These are phyloP conservation scores for Glandiceps talaboti DNA, from an alignment of 53 echinoderm and acorn worm species.

Conservation along the genomic window DNA sequence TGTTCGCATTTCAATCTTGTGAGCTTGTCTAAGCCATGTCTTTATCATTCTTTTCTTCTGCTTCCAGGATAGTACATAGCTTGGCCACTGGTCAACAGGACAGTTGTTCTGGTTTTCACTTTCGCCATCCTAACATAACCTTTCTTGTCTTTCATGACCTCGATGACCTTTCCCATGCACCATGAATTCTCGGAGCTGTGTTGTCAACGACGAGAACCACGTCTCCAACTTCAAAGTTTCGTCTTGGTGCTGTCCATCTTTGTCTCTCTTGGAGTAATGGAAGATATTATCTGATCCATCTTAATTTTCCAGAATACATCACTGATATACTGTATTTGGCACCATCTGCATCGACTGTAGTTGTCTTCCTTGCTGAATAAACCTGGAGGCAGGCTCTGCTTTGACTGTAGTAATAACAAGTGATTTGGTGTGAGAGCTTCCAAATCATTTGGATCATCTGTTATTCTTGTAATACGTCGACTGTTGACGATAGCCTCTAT, in stretches of 20 bases:
- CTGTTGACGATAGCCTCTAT: conserved; percentile 39
- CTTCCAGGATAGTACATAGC: conserved; percentile 8
- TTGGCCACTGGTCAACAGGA: conserved; percentile 6
- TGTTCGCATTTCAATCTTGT: no score
- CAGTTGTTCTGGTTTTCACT: conserved; percentile 8
- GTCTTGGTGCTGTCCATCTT: conserved; percentile 9
- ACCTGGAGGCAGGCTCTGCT: conserved; percentile 5
- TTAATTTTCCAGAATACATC: conserved; percentile 19
- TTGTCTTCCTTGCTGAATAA: conserved; percentile 7
- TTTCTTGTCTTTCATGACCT: conserved; percentile 8
- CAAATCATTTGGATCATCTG: conserved; percentile 18
- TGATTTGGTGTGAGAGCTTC: conserved; percentile 14
- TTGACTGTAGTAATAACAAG: conserved; percentile 7
- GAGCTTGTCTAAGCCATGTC: no score
- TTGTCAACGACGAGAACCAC: conserved; percentile 9
- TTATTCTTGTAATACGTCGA: conserved; percentile 25
- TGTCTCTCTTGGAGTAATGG: conserved; percentile 10
- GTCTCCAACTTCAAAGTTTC: conserved; percentile 12
- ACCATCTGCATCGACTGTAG: conserved; percentile 14
- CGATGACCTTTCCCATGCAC: conserved; percentile 5
- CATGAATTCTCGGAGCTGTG: conserved; percentile 12
- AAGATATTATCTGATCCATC: conserved; percentile 14
- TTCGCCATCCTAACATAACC: neutral
- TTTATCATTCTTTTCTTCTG: no score
- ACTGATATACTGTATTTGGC: conserved; percentile 7